Conservation (phyloP, 2,797 vertebrate genomes). For the Percopsis omiscomaycus region DNA sequence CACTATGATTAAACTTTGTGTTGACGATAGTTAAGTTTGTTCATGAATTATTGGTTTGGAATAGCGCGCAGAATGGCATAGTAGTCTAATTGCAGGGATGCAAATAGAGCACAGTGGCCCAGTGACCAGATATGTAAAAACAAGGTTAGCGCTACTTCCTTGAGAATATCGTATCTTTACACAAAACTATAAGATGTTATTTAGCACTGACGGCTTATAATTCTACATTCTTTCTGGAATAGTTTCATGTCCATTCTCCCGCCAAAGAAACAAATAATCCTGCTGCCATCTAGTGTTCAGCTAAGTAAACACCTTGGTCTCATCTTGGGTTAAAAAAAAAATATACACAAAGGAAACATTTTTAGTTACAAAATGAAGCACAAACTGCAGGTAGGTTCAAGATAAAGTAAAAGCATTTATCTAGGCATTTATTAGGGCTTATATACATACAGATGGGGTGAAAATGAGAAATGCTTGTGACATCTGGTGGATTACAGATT, state of each 20-base stretch:
- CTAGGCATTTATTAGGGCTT: not conserved
- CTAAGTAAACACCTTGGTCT: not conserved
- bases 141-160: too few relatives aligned
- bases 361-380: too few relatives aligned
- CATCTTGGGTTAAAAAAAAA: too few relatives aligned
- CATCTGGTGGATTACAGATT: slow-evolving; percentile 94
- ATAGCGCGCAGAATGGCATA: slow-evolving; percentile 28
- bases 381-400: not conserved
- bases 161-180: too few relatives aligned
- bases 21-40: slow-evolving; percentile 20
- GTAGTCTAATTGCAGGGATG: slow-evolving; percentile 5
- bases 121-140: not conserved
- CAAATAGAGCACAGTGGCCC: slow-evolving; percentile 24
- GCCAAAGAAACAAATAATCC: slow-evolving; percentile 19
- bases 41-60: slow-evolving; percentile 12
- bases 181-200: not conserved
- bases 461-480: slow-evolving; percentile 42
- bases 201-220: not conserved
- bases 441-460: not conserved
- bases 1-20: slow-evolving; percentile 6
- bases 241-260: not conserved
- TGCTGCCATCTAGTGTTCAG: slow-evolving; percentile 65
- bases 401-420: not conserved
- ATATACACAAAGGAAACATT: too few relatives aligned
- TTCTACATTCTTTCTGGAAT: not conserved